Evolutionary conservation across 2,113 vertebrate genomes (phyloP).

Genomic region (Rostratula benghalensis): DNA sequence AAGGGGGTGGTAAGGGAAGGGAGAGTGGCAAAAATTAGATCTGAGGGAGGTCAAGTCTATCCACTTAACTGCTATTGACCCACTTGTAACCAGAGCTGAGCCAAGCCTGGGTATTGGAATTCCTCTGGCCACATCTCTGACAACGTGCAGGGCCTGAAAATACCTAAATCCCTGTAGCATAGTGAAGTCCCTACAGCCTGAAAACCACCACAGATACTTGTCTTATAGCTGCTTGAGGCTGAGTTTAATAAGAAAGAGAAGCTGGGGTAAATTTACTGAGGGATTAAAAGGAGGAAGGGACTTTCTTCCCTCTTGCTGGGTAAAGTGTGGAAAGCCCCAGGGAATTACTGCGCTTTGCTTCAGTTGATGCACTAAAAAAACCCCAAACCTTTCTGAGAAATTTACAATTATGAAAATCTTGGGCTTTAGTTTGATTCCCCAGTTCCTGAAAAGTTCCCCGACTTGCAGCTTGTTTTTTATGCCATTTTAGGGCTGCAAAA

Average conservation of each 20-base stretch:
- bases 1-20: not conserved
- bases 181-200: not conserved
- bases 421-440: not conserved
- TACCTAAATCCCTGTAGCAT: not conserved
- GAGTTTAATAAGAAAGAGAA: not conserved
- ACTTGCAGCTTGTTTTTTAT: not conserved
- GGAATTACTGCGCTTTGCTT: constrained; percentile 13
- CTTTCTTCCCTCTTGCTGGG: constrained; percentile 18
- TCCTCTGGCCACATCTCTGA: not conserved
- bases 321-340: constrained; percentile 35
- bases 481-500: not conserved
- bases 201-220: not conserved
- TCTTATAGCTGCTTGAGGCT: not conserved
- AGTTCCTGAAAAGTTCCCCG: constrained; percentile 3
- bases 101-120: not conserved
- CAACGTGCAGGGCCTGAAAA: not conserved
- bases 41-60: constrained; percentile 30
- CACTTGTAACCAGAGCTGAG: constrained; percentile 41
- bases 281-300: constrained; percentile 1
- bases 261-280: not conserved
- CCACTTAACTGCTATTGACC: constrained; percentile 44
- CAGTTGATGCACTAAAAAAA: not conserved
- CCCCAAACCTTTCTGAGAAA: not conserved
- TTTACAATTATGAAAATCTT: not conserved
- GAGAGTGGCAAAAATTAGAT: constrained; percentile 38